Conservation (phyloP, 2,113 vertebrate genomes). For the Ceyx melanurus region DNA sequence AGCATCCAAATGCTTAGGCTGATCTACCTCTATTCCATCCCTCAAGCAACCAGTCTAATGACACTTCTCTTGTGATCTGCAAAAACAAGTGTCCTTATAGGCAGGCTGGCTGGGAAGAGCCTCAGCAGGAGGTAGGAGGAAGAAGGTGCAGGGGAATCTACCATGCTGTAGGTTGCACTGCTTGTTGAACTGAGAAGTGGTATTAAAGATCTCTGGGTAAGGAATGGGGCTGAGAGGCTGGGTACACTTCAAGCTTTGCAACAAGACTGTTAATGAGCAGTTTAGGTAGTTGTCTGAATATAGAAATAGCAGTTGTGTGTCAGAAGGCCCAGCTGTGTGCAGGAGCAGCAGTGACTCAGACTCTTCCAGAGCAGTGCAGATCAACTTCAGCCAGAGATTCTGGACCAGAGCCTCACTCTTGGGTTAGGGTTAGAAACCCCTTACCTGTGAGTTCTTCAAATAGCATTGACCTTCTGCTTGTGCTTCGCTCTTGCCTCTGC, state of each 20-base stretch:
- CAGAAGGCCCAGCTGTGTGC: neutral
- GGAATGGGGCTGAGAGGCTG: neutral
- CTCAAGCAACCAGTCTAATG: neutral
- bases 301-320: neutral
- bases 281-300: neutral
- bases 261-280: neutral
- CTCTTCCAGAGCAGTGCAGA: neutral
- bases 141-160: neutral
- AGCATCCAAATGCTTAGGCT: neutral
- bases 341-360: neutral
- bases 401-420: accelerated
- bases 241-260: neutral
- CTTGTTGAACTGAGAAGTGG: neutral
- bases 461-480: neutral
- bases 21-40: neutral
- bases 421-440: accelerated
- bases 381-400: neutral
- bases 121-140: neutral
- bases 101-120: neutral
- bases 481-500: neutral
- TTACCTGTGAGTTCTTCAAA: neutral
- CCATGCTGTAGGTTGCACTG: neutral
- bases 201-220: neutral
- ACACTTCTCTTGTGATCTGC: neutral
- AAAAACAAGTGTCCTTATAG: neutral